Evolutionary conservation across 64 coral and sea anemone species (phyloP).

Genomic region (Anthopleura sola): DNA sequence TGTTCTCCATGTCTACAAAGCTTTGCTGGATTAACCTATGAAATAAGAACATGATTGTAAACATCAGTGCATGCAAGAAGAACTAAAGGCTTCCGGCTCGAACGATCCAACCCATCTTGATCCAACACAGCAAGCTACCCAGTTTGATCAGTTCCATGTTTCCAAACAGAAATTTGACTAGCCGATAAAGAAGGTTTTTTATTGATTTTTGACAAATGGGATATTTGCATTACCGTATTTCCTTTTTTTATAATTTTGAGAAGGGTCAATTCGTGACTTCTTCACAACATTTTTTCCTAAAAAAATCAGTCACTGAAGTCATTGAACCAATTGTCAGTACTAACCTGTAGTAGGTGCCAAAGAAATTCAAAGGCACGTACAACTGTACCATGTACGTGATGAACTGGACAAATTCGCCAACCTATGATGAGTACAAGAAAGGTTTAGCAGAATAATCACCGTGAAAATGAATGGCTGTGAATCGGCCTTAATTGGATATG

Average conservation of each 20-base stretch:
- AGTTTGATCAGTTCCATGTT: too few relatives aligned
- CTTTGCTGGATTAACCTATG: conserved; percentile 92
- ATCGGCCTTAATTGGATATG: too few relatives aligned
- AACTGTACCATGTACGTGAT: conserved; percentile 88
- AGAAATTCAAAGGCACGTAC: conserved; percentile 88
- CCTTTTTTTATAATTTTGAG: too few relatives aligned
- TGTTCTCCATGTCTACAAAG: conserved; percentile 99
- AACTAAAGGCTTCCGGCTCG: too few relatives aligned
- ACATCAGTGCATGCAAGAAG: neutral
- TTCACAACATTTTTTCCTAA: too few relatives aligned
- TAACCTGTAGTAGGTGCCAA: conserved; percentile 99
- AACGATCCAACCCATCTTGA: neutral
- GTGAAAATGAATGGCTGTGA: neutral
- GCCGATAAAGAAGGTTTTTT: too few relatives aligned
- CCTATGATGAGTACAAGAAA: conserved; percentile 18
- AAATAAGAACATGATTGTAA: neutral
- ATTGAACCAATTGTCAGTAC: neutral
- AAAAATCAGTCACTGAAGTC: too few relatives aligned
- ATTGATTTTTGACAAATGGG: too few relatives aligned
- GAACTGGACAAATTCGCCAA: conserved; percentile 95
- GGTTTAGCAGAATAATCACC: neutral
- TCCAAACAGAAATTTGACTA: too few relatives aligned
- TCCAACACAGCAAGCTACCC: neutral
- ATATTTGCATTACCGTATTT: too few relatives aligned
- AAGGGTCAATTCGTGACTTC: too few relatives aligned